These are phyloP conservation scores for Poeciliopsis gracilis DNA, from an alignment of 2,797 vertebrate genomes.

Conservation along the genomic window DNA sequence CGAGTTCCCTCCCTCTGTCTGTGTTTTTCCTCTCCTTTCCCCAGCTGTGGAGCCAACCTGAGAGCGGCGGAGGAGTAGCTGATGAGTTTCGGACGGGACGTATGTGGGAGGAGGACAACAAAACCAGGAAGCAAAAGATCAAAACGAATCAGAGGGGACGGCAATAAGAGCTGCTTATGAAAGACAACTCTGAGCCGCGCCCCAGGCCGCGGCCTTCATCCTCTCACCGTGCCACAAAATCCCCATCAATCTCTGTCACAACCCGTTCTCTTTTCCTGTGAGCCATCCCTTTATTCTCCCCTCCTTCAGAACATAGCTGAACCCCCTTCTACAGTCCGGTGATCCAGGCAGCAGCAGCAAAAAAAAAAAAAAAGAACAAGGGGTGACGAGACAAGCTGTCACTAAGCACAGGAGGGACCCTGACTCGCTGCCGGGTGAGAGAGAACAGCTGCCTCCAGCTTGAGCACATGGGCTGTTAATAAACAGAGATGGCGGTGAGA, in stretches of 20 bases:
- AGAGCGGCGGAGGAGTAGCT: slow-evolving; percentile 27
- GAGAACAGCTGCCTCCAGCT: slow-evolving; percentile 21
- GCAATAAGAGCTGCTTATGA: slow-evolving; percentile 28
- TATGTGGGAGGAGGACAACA: slow-evolving; percentile 25
- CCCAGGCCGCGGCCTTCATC: slow-evolving; percentile 27
- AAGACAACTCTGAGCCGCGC: slow-evolving; percentile 33
- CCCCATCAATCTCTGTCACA: slow-evolving; percentile 16
- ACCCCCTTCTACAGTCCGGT: not conserved
- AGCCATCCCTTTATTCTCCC: not conserved
- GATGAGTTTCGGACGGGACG: slow-evolving; percentile 46
- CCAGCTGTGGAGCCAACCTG: slow-evolving; percentile 51
- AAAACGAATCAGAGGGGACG: slow-evolving; percentile 19
- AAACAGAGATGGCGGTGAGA: slow-evolving; percentile 88
- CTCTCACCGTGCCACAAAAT: slow-evolving; percentile 18
- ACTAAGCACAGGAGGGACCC: slow-evolving; percentile 18
- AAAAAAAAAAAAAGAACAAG: not conserved
- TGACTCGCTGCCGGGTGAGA: slow-evolving; percentile 7
- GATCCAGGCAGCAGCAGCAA: not conserved
- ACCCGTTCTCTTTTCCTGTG: slow-evolving; percentile 5
- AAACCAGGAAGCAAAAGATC: slow-evolving; percentile 7
- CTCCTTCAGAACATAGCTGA: slow-evolving; percentile 3
- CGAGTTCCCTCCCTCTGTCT: slow-evolving; percentile 30
- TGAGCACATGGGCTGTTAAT: slow-evolving; percentile 79
- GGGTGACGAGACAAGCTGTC: slow-evolving; percentile 11
- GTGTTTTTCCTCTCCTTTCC: slow-evolving; percentile 31